Evolutionary conservation across 2,113 vertebrate species (phyloP).

Genomic region (Falcunculus frontatus): DNA sequence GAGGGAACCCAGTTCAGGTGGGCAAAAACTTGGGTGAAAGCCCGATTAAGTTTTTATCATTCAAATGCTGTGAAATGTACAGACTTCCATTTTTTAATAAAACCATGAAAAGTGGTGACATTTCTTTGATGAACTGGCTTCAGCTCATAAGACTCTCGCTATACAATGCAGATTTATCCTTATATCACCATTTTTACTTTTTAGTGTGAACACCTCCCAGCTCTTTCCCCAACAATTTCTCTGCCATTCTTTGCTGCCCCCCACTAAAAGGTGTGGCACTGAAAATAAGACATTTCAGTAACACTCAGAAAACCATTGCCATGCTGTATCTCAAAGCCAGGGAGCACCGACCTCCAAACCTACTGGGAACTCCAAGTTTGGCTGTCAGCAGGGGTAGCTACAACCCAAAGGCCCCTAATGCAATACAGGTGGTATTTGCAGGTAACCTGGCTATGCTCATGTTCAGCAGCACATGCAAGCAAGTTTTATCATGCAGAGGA

Average conservation of each 20-base stretch:
- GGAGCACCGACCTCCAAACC: background rate
- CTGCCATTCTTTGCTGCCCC: background rate
- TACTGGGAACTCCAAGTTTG: background rate
- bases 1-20: background rate
- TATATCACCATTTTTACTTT: background rate
- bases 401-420: background rate
- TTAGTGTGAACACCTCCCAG: background rate
- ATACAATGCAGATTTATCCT: background rate
- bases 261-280: background rate
- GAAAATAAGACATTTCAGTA: background rate
- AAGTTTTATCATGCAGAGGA: background rate
- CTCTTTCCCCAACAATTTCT: background rate
- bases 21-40: background rate
- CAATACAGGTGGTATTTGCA: background rate
- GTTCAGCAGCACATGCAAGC: accelerated
- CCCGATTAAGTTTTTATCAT: background rate
- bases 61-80: background rate
- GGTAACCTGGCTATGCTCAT: background rate
- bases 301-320: background rate
- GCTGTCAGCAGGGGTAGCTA: background rate
- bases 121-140: background rate
- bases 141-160: accelerated
- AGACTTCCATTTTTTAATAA: background rate
- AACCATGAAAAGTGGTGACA: background rate
- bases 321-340: background rate